Percentiles rank a stretch among this genome's conserved stretches.
Evolutionary conservation across 2,888 invertebrate species (phyloP).

Genomic region (Tribolium freemani): DNA sequence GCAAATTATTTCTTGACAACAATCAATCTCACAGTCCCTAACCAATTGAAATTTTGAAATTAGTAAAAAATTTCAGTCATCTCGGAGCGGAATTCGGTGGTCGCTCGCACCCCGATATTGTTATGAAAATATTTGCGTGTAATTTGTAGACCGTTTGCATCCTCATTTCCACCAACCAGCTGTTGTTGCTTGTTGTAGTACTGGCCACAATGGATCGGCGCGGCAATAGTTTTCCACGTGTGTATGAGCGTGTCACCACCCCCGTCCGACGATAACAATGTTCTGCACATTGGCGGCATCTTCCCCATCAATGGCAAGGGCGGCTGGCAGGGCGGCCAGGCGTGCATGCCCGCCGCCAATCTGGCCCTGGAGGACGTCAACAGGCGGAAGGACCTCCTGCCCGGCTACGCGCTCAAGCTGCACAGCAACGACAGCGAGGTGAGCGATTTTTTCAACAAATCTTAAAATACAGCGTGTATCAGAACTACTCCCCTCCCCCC

Average conservation of each 20-base stretch:
- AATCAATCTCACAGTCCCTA: too few species aligned
- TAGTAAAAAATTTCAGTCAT: too few species aligned
- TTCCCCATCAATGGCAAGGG: slow-evolving; percentile 97
- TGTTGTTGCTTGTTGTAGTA: slow-evolving; percentile 58
- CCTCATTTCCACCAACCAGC: neutral
- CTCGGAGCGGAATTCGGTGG: neutral
- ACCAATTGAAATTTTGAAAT: neutral
- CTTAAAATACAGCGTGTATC: neutral
- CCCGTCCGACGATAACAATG: slow-evolving; percentile 69
- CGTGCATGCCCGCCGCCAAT: slow-evolving; percentile 97
- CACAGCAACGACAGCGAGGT: slow-evolving; percentile 98
- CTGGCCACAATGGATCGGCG: slow-evolving; percentile 66
- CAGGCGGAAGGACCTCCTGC: slow-evolving; percentile 86
- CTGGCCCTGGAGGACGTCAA: slow-evolving; percentile 98
- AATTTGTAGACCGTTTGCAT: neutral
- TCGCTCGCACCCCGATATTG: neutral
- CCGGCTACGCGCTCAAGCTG: slow-evolving; percentile 90
- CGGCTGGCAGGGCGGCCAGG: slow-evolving; percentile 98
- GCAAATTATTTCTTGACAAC: neutral
- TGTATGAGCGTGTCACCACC: slow-evolving; percentile 48
- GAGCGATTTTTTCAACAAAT: slow-evolving; percentile 57
- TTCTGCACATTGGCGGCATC: slow-evolving; percentile 96
- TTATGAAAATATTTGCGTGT: slow-evolving; percentile 4
- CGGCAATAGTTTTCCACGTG: slow-evolving; percentile 60
- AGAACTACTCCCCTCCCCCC: too few species aligned